These are phyloP conservation scores for Epinephelus awoara DNA, from an alignment of 2,797 vertebrate species.

Conservation along the genomic window DNA sequence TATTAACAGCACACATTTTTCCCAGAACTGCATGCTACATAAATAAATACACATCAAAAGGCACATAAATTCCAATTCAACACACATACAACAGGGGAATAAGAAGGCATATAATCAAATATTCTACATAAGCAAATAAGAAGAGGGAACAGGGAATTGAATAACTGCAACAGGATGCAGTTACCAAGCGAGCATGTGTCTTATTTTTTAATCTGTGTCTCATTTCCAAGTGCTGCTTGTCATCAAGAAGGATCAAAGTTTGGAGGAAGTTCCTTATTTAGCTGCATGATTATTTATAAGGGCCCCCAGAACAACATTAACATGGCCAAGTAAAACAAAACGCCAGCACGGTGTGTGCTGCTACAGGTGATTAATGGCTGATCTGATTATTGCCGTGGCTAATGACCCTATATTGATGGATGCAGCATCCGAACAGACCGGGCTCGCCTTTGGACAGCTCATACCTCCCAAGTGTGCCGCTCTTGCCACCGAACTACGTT, in stretches of 20 bases:
- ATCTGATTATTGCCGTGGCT: constrained; percentile 43
- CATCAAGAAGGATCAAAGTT: constrained; percentile 60
- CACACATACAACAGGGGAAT: constrained; percentile 26
- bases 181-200: background rate
- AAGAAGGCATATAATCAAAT: constrained; percentile 1
- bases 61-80: constrained; percentile 17
- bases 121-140: constrained; percentile 10
- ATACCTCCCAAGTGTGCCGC: background rate
- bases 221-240: constrained; percentile 20
- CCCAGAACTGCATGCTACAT: background rate
- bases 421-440: constrained; percentile 31
- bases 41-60: constrained; percentile 33
- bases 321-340: constrained; percentile 30
- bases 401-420: constrained; percentile 56
- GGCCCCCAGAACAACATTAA: constrained; percentile 22
- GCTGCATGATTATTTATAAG: constrained; percentile 35
- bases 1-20: background rate
- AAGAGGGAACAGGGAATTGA: background rate
- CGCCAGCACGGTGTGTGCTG: constrained; percentile 13
- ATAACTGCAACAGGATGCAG: background rate
- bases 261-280: constrained; percentile 30
- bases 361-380: constrained; percentile 44
- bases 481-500: constrained; percentile 8
- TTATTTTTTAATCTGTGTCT: constrained; percentile 11
- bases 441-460: constrained; percentile 17